Conservation (phyloP, 2,113 vertebrate genomes). For the Ariopsis seemanni region DNA sequence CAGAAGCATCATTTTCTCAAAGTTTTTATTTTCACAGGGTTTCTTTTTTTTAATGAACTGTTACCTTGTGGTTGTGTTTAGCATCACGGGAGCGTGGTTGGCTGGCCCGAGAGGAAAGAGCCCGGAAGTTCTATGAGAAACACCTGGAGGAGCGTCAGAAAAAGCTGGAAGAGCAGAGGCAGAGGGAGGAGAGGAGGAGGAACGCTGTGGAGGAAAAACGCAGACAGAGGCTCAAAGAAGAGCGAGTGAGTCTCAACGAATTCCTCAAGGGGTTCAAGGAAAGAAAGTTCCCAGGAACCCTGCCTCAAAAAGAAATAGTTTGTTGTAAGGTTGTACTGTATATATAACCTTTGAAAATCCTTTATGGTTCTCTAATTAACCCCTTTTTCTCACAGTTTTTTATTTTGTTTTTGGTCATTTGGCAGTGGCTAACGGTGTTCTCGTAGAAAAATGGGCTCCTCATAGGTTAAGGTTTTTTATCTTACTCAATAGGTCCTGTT, state of each 20-base stretch:
- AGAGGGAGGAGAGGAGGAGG: conserved; percentile 83
- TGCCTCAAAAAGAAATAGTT: neutral
- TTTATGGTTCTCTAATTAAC: neutral
- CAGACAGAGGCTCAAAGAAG: conserved; percentile 82
- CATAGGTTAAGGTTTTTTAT: neutral
- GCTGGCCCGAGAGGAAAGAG: conserved; percentile 84
- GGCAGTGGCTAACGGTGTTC: neutral
- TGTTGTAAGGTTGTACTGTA: neutral
- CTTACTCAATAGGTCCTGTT: no score
- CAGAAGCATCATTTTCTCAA: neutral
- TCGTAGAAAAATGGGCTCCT: neutral
- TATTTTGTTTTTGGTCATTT: neutral
- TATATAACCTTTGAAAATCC: neutral
- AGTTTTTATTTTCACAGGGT: no score
- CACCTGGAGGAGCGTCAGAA: conserved; percentile 87
- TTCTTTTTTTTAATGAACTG: neutral
- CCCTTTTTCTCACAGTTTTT: neutral
- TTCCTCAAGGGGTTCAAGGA: neutral
- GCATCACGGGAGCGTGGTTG: conserved; percentile 82
- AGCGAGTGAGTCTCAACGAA: conserved; percentile 75
- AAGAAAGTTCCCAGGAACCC: neutral
- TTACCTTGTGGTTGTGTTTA: conserved; percentile 51
- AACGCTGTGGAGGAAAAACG: conserved; percentile 90
- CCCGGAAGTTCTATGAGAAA: conserved; percentile 82
- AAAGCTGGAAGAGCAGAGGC: conserved; percentile 84